Conservation (phyloP, 2,888 invertebrate genomes). For the Scotopteryx bipunctaria region DNA sequence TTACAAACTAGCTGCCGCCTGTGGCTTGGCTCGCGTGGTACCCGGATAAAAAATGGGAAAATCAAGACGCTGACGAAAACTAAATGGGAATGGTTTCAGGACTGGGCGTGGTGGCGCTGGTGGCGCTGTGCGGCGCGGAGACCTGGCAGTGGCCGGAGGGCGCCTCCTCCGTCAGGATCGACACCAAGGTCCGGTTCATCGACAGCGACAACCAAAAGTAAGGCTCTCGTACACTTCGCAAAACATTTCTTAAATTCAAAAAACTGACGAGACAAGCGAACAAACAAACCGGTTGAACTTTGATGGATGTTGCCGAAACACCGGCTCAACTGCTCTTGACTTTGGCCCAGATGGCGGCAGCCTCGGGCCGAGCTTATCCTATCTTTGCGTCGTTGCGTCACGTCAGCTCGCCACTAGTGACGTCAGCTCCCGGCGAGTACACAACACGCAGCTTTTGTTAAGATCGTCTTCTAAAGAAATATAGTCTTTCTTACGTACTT, state of each 20-base stretch:
- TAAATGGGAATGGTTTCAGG: conserved; percentile 32
- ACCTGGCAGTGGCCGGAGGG: conserved; percentile 63
- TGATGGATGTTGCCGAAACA: background rate
- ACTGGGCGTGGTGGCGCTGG: conserved; percentile 30
- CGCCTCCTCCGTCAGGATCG: conserved; percentile 58
- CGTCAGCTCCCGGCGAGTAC: too few species aligned
- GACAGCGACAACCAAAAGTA: conserved; percentile 47
- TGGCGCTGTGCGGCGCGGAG: conserved; percentile 45
- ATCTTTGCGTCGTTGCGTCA: conserved; percentile 26
- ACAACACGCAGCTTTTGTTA: background rate
- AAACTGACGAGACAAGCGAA: background rate
- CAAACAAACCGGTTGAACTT: background rate
- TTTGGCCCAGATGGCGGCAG: conserved; percentile 24
- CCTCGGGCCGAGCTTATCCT: conserved; percentile 25
- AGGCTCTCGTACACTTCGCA: too few species aligned
- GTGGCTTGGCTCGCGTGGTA: too few species aligned
- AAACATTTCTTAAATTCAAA: background rate
- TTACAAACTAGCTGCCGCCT: too few species aligned
- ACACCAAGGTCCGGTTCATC: conserved; percentile 66
- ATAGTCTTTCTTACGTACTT: too few species aligned
- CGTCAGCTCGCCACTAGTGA: conserved; percentile 17
- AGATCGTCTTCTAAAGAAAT: too few species aligned
- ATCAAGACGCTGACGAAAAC: background rate
- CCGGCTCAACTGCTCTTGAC: conserved; percentile 22
- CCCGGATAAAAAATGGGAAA: too few species aligned